phyloP scores from a whole-genome alignment of 2,888 invertebrate genomes.

The Drosophila limbata region DNA sequence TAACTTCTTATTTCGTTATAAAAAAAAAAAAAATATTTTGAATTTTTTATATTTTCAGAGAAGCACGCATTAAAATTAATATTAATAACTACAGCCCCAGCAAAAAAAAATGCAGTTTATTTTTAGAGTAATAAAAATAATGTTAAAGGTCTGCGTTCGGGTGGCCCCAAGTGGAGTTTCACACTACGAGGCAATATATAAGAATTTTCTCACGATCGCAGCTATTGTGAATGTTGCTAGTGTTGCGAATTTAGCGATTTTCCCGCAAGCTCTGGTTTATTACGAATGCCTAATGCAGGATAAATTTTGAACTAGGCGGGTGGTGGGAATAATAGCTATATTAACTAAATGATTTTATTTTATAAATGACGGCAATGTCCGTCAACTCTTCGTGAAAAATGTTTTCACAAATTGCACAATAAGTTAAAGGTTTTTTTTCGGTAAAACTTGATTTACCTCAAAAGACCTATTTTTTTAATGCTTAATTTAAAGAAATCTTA shows the following conservation, averaged over 20 bases:
- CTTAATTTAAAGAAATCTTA: too few species aligned
- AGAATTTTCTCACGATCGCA: slow-evolving; percentile 53
- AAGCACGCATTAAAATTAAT: slow-evolving; percentile 36
- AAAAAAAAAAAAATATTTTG: slow-evolving; percentile 5
- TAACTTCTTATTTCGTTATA: slow-evolving; percentile 5
- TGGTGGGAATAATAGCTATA: too few species aligned
- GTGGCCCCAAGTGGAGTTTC: slow-evolving; percentile 12
- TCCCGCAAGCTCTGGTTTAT: neutral
- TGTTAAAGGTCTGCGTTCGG: slow-evolving; percentile 22
- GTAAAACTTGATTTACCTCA: too few species aligned
- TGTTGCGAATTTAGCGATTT: slow-evolving; percentile 4
- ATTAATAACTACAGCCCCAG: slow-evolving; percentile 17
- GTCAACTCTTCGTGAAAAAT: too few species aligned
- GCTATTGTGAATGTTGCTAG: slow-evolving; percentile 19
- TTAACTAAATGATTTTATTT: too few species aligned
- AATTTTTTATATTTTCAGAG: slow-evolving; percentile 16
- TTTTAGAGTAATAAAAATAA: slow-evolving; percentile 3
- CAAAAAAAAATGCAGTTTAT: slow-evolving; percentile 19
- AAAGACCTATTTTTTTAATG: too few species aligned
- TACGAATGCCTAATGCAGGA: neutral
- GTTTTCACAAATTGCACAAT: too few species aligned
- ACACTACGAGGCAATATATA: slow-evolving; percentile 26
- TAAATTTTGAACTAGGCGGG: too few species aligned
- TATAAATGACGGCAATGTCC: too few species aligned
- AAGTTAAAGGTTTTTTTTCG: too few species aligned